Percentiles rank a stretch among this genome's conserved stretches.
Conservation (phyloP, 30 jellyfish, hydroid and myxozoan species). For the Hydractinia echinata region DNA sequence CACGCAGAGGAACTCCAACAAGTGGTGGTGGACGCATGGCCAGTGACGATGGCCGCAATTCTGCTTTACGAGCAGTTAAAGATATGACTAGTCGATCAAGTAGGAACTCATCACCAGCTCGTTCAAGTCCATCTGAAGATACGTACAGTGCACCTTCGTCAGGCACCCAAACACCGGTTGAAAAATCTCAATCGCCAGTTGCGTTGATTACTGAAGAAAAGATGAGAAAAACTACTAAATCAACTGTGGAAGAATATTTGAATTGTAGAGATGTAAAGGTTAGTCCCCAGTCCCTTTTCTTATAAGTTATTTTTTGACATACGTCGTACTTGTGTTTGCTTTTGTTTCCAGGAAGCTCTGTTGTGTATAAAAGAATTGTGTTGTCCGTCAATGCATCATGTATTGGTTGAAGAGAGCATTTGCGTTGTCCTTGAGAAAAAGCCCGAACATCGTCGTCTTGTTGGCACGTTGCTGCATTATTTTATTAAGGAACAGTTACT, state of each 20-base stretch:
- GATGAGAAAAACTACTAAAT: conserved; percentile 53
- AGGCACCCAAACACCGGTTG: conserved; percentile 36
- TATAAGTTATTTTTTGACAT: neutral
- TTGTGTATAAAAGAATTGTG: conserved; percentile 44
- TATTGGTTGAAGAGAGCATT: conserved; percentile 47
- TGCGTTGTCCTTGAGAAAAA: conserved; percentile 46
- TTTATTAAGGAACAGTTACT: conserved; percentile 35
- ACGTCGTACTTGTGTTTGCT: neutral
- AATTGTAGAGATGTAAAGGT: conserved; percentile 56
- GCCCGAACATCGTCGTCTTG: conserved; percentile 24
- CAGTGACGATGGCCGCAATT: conserved; percentile 29
- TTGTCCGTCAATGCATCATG: conserved; percentile 26
- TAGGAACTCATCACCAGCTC: conserved; percentile 29
- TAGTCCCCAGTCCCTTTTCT: neutral
- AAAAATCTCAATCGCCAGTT: conserved; percentile 15
- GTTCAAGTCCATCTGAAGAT: conserved; percentile 1
- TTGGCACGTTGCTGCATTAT: conserved; percentile 43
- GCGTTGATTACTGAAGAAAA: conserved; percentile 40
- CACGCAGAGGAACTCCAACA: conserved; percentile 6
- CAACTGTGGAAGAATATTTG: conserved; percentile 67
- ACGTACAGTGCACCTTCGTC: conserved; percentile 12
- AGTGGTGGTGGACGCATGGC: conserved; percentile 19
- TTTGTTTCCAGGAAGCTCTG: conserved; percentile 60
- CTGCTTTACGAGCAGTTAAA: conserved; percentile 41
- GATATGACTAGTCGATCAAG: conserved; percentile 34